phyloP scores from a whole-genome alignment of 2,797 vertebrate genomes.

The Nyctibius grandis region DNA sequence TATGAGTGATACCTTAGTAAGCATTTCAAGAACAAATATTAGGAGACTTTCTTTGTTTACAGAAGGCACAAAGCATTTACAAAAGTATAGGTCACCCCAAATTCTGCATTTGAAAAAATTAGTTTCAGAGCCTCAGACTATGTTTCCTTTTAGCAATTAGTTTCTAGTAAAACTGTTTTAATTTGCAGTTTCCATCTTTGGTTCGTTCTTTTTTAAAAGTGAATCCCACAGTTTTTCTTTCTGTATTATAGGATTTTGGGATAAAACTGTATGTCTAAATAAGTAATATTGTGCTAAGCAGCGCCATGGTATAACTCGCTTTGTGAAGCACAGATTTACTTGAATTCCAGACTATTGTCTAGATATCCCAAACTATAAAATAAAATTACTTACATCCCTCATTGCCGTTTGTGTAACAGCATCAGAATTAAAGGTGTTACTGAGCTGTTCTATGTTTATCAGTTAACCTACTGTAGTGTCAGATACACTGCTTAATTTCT shows the following conservation, averaged over 20 bases:
- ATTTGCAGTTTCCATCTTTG: background rate
- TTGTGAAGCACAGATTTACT: background rate
- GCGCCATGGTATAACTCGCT: background rate
- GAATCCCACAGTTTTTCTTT: background rate
- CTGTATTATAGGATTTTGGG: background rate
- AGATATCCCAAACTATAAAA: background rate
- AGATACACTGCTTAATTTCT: background rate
- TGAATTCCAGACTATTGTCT: background rate
- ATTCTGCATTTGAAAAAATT: background rate
- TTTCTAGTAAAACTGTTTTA: background rate
- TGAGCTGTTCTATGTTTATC: background rate
- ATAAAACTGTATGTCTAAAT: background rate
- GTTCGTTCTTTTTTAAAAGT: background rate
- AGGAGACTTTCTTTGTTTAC: background rate
- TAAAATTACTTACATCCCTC: background rate
- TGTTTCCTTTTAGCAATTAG: background rate
- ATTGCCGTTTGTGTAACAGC: background rate
- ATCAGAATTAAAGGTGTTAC: background rate
- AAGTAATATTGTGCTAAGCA: background rate
- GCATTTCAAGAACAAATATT: background rate
- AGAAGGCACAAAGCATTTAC: background rate
- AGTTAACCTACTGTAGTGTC: background rate
- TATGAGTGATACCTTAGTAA: background rate
- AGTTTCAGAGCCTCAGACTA: background rate
- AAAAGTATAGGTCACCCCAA: background rate